A percentile compares a stretch with the other conserved stretches of the same genome.
Conservation (phyloP, 1,140 invertebrate species). For the Harpegnathos saltator region DNA sequence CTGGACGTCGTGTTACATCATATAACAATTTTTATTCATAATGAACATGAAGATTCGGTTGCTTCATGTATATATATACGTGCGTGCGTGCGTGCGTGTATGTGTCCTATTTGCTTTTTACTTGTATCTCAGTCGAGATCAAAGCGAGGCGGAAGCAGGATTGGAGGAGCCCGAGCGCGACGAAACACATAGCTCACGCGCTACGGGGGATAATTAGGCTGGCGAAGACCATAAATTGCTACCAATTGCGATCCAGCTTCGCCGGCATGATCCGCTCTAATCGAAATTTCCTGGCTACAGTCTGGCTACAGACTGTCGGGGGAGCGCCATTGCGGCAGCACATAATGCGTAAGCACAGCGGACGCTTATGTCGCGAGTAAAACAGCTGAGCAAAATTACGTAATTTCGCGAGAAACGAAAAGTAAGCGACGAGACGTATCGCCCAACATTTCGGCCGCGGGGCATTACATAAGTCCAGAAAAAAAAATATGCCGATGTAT, state of each 20-base stretch:
- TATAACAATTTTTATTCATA: background rate
- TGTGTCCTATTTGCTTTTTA: slow-evolving; percentile 10
- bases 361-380: slow-evolving; percentile 36
- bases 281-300: slow-evolving; percentile 55
- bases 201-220: slow-evolving; percentile 17
- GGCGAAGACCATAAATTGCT: slow-evolving; percentile 29
- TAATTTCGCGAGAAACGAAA: slow-evolving; percentile 31
- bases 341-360: slow-evolving; percentile 43
- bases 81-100: too few species aligned
- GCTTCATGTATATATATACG: background rate
- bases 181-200: slow-evolving; percentile 22
- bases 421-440: slow-evolving; percentile 20
- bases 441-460: slow-evolving; percentile 7
- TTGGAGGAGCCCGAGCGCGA: background rate
- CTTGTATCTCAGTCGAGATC: slow-evolving; percentile 6
- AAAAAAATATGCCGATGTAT: slow-evolving; percentile 17
- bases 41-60: background rate
- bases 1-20: background rate
- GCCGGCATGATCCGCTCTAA: slow-evolving; percentile 49
- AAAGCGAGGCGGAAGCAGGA: background rate
- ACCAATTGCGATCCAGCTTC: slow-evolving; percentile 37
- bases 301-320: slow-evolving; percentile 1
- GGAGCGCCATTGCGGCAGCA: slow-evolving; percentile 23
- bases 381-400: slow-evolving; percentile 26
- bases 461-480: slow-evolving; percentile 9